Evolutionary conservation across 2,113 vertebrate species (phyloP), one percentile per base, ranked within the genome.

Genomic region (Limanda limanda): DNA sequence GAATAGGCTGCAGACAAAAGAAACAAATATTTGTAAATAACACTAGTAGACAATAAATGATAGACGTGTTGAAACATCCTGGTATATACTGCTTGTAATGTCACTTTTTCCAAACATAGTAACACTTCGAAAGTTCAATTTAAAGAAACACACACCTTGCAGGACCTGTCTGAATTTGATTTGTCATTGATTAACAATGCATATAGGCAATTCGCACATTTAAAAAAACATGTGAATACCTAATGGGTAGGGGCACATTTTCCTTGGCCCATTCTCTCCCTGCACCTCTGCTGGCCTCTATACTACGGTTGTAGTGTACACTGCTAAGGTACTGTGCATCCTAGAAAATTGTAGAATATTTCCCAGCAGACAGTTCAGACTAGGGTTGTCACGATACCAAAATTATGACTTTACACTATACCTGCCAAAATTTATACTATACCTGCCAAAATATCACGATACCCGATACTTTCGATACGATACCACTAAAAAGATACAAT

Each of bases 1-100:
- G 90, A 86, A 99, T 95, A 35, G 98, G 98, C 98, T 99, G 88
- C 4, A 76, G 8, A 80, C 6, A 63, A 2, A 62, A 58, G 0
- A 25, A 27, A 58, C n/a, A 25, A 20, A 56, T 13, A 25, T 45
- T 51, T 21, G 15, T 2, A 48, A 24, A 25, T 25, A 21, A 57
- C 4, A 62, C 4, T 31, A 25, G 18, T 37, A 9, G n/a, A 42
- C 11, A 13, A 76, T 23, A 47, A 18, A 12, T 47, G 5, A 27
- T n/a, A 18, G 3, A 61, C 11, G n/a, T 52, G 13, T 18, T 18
- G 6, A 18, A 51, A 51, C 18, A 51, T 31, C 6, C 31, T 31
- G 31, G 51, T 51, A 18, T 51, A 4, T 9, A 51, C 47, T 51
- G 47, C 17, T 51, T 20, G 47, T 18, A 51, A 18, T 51, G 14